Evolutionary conservation across 2,888 invertebrate genomes (phyloP).

Genomic region (Pheosia gnoma): DNA sequence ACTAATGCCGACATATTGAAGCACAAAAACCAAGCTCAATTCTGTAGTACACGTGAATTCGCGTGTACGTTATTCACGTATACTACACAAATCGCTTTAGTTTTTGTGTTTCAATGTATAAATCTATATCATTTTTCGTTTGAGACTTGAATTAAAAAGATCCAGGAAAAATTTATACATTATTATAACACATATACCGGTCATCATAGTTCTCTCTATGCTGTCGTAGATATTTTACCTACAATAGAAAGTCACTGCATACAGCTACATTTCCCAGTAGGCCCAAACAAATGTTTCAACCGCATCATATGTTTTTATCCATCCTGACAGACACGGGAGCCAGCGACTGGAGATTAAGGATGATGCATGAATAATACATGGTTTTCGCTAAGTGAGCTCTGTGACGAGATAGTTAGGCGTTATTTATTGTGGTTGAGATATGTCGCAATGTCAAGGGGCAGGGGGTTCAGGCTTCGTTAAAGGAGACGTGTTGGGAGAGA

Average conservation of each 20-base stretch:
- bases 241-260: not conserved
- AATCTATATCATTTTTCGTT: no score
- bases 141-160: no score
- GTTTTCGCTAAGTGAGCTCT: conserved; percentile 43
- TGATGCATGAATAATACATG: conserved; percentile 63
- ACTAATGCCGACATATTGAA: no score
- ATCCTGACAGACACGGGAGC: conserved; percentile 26
- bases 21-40: no score
- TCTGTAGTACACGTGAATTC: no score
- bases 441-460: conserved; percentile 6
- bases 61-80: no score
- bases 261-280: conserved; percentile 1
- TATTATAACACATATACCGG: no score
- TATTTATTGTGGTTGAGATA: conserved; percentile 11
- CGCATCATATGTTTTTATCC: conserved; percentile 39
- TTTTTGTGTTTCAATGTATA: no score
- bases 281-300: conserved; percentile 1
- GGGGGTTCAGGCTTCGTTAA: not conserved
- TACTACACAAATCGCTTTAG: no score
- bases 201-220: no score
- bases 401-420: conserved; percentile 37
- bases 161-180: no score
- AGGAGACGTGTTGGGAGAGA: not conserved
- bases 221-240: no score
- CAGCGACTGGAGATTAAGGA: conserved; percentile 38